Evolutionary conservation across 37 sponge, comb jelly and placozoan species (phyloP).

Genomic region (Aplysina aerophoba): DNA sequence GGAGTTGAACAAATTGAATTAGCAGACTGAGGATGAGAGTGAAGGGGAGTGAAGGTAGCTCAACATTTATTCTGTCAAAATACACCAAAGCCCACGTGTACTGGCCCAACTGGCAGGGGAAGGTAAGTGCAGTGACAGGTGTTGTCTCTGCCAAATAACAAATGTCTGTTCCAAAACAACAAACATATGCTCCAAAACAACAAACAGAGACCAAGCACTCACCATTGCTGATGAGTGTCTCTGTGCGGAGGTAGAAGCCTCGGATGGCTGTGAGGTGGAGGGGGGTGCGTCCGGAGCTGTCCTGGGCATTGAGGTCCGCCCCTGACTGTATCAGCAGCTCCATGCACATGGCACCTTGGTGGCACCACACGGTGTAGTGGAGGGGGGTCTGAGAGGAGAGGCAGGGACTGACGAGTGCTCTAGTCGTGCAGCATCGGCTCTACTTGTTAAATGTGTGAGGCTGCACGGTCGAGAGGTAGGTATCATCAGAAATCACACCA

Average conservation of each 20-base stretch:
- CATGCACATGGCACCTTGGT: conserved; percentile 86
- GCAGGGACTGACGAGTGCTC: background rate
- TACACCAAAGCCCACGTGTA: no score
- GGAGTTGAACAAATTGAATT: no score
- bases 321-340: conserved; percentile 81
- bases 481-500: no score
- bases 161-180: conserved; percentile 2
- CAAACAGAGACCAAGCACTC: background rate
- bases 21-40: no score
- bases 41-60: no score
- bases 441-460: no score
- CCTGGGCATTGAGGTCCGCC: conserved; percentile 80
- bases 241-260: conserved; percentile 79
- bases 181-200: background rate
- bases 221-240: conserved; percentile 80
- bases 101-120: no score
- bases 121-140: no score
- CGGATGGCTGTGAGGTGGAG: conserved; percentile 86
- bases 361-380: conserved; percentile 86
- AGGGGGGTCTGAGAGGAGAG: conserved; percentile 68
- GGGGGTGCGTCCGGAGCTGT: conserved; percentile 81
- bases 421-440: no score
- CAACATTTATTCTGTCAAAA: no score
- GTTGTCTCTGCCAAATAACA: no score
- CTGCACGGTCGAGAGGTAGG: no score